Percentiles rank a stretch among this genome's conserved stretches.
phyloP scores from a whole-genome alignment of 2,113 vertebrate species.

The Melanerpes aurifrons region DNA sequence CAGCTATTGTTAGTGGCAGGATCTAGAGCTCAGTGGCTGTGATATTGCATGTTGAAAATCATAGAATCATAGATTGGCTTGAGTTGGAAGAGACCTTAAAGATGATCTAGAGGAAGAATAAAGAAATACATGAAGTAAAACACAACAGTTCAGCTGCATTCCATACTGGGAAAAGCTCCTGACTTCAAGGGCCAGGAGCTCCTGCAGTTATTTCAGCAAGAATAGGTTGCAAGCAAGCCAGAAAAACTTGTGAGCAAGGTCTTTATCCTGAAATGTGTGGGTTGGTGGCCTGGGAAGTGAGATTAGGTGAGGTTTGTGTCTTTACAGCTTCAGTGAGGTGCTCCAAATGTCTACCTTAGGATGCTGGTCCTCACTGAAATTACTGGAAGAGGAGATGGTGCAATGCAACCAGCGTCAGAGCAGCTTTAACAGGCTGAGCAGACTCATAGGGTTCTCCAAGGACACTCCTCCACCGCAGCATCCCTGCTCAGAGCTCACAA shows the following conservation, averaged over 20 bases:
- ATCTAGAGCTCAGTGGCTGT: background rate
- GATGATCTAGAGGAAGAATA: background rate
- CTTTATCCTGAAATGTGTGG: background rate
- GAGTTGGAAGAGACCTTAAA: too few species aligned
- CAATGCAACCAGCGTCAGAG: background rate
- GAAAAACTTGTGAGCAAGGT: background rate
- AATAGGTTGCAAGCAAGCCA: background rate
- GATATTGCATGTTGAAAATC: background rate
- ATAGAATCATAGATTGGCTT: too few species aligned
- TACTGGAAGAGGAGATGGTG: background rate
- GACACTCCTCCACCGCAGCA: conserved; percentile 51
- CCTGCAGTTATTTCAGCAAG: background rate
- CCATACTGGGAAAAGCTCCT: background rate
- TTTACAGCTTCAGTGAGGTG: background rate
- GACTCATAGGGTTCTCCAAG: background rate
- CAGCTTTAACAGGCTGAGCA: background rate
- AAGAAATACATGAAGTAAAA: background rate
- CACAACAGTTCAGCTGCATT: background rate
- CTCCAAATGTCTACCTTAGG: background rate
- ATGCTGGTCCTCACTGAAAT: background rate
- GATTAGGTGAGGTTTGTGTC: background rate
- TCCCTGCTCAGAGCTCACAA: conserved; percentile 54
- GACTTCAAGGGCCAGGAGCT: background rate
- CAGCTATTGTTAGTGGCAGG: background rate
- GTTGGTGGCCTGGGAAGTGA: background rate